Evolutionary conservation across 2,113 vertebrate genomes (phyloP).

Genomic region (pig (Sus scrofa)): DNA sequence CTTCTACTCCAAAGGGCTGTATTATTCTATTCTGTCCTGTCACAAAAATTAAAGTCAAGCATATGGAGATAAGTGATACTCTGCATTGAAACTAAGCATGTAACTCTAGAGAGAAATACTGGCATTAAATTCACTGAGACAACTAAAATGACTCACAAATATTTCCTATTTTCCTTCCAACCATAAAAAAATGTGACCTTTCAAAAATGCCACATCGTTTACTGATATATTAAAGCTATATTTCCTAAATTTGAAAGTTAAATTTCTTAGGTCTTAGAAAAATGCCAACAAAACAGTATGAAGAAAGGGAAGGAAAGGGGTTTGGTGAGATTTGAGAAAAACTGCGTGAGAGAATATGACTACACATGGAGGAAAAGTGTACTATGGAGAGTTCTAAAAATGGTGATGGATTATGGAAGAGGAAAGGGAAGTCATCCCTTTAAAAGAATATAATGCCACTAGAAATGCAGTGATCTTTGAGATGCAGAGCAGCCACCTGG

Average conservation of each 20-base stretch:
- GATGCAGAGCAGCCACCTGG: neutral
- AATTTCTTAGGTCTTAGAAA: slow-evolving; percentile 57
- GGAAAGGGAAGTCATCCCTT: neutral
- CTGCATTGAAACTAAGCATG: slow-evolving; percentile 55
- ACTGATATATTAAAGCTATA: slow-evolving; percentile 58
- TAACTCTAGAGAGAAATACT: slow-evolving; percentile 53
- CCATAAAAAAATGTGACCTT: slow-evolving; percentile 81
- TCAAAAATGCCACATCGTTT: slow-evolving; percentile 76
- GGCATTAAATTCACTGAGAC: slow-evolving; percentile 58
- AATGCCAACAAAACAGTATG: neutral
- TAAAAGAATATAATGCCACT: neutral
- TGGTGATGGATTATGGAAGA: slow-evolving; percentile 2
- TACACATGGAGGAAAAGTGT: neutral
- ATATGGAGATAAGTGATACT: slow-evolving; percentile 47
- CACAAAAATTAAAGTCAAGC: slow-evolving; percentile 22
- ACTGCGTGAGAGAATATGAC: neutral
- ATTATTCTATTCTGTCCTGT: neutral
- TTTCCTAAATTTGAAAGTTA: slow-evolving; percentile 72
- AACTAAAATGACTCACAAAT: slow-evolving; percentile 78
- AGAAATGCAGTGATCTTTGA: slow-evolving; percentile 33
- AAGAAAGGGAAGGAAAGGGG: neutral
- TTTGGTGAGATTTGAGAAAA: neutral
- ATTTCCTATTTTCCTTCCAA: slow-evolving; percentile 79
- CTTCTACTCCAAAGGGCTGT: neutral
- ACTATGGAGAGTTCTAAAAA: neutral